A percentile compares a stretch with the other conserved stretches of the same genome.
These are phyloP conservation scores for Papilio polytes DNA, from an alignment of 1,140 invertebrate genomes.

Conservation along the genomic window DNA sequence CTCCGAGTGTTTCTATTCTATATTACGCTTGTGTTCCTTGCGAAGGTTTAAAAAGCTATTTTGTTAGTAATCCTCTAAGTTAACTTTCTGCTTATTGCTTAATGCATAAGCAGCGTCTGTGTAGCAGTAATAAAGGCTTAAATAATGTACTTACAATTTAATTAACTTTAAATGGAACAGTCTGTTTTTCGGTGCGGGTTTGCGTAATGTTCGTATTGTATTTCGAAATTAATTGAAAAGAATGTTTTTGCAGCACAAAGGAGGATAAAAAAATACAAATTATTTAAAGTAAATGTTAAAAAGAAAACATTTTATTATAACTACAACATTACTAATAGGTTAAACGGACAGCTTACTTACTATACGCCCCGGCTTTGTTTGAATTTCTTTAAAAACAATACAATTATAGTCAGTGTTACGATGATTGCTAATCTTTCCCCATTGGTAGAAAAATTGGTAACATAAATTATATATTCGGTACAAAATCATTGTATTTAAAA, in stretches of 20 bases:
- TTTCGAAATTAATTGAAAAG: not conserved
- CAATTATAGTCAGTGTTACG: too few species aligned
- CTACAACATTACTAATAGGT: not conserved
- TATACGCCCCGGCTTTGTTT: not conserved
- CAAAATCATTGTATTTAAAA: too few species aligned
- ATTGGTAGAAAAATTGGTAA: too few species aligned
- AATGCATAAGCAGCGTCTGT: not conserved
- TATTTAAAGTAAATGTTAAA: not conserved
- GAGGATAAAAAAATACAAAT: not conserved
- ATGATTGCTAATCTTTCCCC: too few species aligned
- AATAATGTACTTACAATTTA: constrained; percentile 12
- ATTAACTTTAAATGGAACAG: constrained; percentile 20
- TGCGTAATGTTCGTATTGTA: constrained; percentile 11
- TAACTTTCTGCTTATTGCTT: constrained; percentile 22
- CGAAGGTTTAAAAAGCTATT: constrained; percentile 26
- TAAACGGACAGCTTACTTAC: not conserved
- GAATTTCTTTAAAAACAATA: too few species aligned
- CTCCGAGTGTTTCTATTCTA: constrained; percentile 1
- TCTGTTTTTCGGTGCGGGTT: constrained; percentile 3
- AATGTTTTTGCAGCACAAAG: constrained; percentile 1
- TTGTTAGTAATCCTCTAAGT: constrained; percentile 14
- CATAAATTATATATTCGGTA: too few species aligned
- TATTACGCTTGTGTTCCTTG: not conserved
- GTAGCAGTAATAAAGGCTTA: constrained; percentile 19
- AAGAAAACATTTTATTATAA: not conserved